Conservation (phyloP, 2,888 invertebrate genomes). For the Zygothrica quintamaculata region DNA sequence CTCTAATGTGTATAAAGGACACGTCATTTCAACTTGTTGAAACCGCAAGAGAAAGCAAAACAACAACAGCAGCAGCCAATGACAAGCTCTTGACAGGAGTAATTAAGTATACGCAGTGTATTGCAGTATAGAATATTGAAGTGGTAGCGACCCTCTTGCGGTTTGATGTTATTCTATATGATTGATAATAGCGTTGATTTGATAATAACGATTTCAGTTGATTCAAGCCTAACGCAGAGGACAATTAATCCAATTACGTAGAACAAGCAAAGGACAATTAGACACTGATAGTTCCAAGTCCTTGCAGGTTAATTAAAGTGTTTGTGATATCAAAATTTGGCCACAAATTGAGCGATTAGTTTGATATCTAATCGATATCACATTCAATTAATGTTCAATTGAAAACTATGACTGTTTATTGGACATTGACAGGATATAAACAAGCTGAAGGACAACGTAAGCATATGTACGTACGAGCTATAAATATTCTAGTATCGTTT, state of each 20-base stretch:
- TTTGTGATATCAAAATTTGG: no score
- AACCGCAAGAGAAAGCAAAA: no score
- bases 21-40: conserved; percentile 47
- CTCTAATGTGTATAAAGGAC: conserved; percentile 3
- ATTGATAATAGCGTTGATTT: not conserved
- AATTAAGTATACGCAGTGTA: conserved; percentile 65
- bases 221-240: not conserved
- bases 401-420: no score
- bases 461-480: no score
- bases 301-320: no score
- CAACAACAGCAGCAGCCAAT: conserved; percentile 19
- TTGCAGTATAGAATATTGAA: conserved; percentile 15
- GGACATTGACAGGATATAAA: no score
- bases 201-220: conserved; percentile 39
- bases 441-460: no score
- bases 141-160: conserved; percentile 1
- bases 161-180: conserved; percentile 18
- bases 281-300: not conserved
- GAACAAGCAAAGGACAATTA: conserved; percentile 2
- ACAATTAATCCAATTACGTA: conserved; percentile 2
- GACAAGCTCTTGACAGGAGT: conserved; percentile 16
- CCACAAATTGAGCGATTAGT: no score
- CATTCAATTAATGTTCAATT: no score
- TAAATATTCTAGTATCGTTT: no score
- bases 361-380: no score